A percentile compares a stretch with the other conserved stretches of the same genome.
phyloP scores from a whole-genome alignment of 2,797 vertebrate species.

The Miichthys miiuy region DNA sequence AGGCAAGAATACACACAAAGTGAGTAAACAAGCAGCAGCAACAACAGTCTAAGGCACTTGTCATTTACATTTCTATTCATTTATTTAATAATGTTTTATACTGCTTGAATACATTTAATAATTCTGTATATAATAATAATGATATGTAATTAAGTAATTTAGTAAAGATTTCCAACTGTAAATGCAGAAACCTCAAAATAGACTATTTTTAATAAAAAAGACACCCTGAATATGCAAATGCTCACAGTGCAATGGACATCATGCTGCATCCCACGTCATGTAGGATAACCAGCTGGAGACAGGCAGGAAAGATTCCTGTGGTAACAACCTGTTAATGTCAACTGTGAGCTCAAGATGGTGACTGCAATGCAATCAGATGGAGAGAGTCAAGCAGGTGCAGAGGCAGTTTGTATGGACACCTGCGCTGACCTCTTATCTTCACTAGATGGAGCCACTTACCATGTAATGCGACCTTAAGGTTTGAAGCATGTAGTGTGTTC shows the following conservation, averaged over 20 bases:
- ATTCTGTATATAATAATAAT: neutral
- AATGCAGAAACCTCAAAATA: neutral
- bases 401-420: neutral
- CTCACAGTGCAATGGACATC: neutral
- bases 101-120: neutral
- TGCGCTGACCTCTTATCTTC: conserved; percentile 9
- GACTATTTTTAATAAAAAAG: too few relatives aligned
- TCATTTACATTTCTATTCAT: conserved; percentile 3
- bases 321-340: conserved; percentile 3
- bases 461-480: neutral
- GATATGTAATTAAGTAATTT: neutral
- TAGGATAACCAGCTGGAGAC: neutral
- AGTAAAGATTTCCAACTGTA: neutral
- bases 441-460: conserved; percentile 58
- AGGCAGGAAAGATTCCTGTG: neutral
- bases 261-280: neutral
- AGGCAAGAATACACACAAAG: neutral
- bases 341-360: conserved; percentile 12
- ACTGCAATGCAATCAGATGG: neutral
- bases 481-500: neutral
- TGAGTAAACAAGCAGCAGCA: neutral
- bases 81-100: neutral
- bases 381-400: neutral
- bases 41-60: neutral
- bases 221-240: neutral